Evolutionary conservation across 1,140 invertebrate genomes (phyloP).

Genomic region (Ylistrum balloti): DNA sequence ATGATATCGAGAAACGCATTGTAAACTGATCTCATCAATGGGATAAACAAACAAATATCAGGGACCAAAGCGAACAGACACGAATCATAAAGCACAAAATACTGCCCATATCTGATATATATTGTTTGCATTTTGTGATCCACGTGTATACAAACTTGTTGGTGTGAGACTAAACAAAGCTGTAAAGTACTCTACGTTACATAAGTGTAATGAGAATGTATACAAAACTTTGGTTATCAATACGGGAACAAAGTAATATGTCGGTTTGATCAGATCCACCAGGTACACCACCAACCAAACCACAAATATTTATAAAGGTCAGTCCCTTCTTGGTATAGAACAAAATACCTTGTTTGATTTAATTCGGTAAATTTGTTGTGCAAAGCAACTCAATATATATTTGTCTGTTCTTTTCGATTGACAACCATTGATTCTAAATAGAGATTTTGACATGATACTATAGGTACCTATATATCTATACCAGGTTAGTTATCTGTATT

Average conservation of each 20-base stretch:
- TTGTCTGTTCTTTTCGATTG: no score
- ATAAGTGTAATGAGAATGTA: background rate
- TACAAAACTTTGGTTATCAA: background rate
- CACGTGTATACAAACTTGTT: background rate
- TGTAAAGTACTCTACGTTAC: background rate
- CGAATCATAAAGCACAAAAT: background rate
- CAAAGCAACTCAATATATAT: no score
- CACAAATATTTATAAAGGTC: no score
- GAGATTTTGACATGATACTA: no score
- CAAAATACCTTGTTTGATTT: no score
- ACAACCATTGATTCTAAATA: no score
- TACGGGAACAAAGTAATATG: background rate
- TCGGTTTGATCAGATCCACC: no score
- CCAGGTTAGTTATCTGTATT: no score
- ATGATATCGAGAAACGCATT: background rate
- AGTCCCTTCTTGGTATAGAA: no score
- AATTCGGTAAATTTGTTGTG: no score
- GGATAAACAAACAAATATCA: conserved; percentile 2
- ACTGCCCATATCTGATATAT: background rate
- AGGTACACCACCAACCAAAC: no score
- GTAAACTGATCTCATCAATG: background rate
- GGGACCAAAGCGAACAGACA: conserved; percentile 9
- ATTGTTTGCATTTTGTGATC: background rate
- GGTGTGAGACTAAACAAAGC: background rate
- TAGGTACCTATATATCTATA: no score